These are phyloP conservation scores for Nomada ruficornis DNA, from an alignment of 2,888 invertebrate species.

Conservation along the genomic window DNA sequence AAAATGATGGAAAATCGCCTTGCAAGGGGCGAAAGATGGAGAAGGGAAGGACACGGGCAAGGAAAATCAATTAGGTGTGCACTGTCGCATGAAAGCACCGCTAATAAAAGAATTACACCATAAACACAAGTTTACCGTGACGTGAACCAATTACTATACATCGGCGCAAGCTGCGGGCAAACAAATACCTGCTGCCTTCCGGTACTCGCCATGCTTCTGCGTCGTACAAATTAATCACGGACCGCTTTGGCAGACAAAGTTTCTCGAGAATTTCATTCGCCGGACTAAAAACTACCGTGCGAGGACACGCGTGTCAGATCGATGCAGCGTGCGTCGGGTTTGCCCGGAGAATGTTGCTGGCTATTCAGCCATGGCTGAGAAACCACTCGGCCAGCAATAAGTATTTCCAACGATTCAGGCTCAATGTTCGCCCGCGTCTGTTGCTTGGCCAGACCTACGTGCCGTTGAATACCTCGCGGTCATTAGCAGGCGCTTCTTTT, in stretches of 20 bases:
- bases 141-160: constrained; percentile 6
- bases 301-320: constrained; percentile 5
- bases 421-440: constrained; percentile 19
- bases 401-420: constrained; percentile 46
- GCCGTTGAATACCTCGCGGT: constrained; percentile 79
- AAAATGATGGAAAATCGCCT: constrained; percentile 47
- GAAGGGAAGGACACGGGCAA: neutral
- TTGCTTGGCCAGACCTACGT: constrained; percentile 67
- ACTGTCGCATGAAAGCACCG: constrained; percentile 26
- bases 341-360: constrained; percentile 38
- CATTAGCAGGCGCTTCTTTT: constrained; percentile 74
- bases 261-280: constrained; percentile 19
- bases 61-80: constrained; percentile 48
- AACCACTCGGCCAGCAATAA: constrained; percentile 32
- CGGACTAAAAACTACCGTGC: neutral
- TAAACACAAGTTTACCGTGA: constrained; percentile 4
- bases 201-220: neutral
- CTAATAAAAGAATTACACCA: constrained; percentile 13
- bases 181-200: neutral
- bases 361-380: constrained; percentile 28
- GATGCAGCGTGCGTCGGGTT: constrained; percentile 23
- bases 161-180: neutral
- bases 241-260: neutral
- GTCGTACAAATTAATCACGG: neutral
- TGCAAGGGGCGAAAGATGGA: neutral